Evolutionary conservation across 2,888 invertebrate species (phyloP).

Genomic region (Eumerus sabulonum): DNA sequence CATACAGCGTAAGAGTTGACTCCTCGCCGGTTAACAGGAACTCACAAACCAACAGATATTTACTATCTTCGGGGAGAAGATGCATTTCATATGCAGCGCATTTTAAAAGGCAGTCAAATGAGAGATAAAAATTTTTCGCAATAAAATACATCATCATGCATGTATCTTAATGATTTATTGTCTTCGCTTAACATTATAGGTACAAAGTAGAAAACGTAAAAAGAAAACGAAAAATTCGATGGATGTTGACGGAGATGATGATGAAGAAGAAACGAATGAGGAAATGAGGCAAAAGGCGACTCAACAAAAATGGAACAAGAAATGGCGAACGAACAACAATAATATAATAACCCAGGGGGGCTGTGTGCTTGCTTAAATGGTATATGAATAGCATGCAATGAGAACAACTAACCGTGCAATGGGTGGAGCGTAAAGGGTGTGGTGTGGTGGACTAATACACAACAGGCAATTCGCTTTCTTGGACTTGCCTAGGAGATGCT

Average conservation of each 20-base stretch:
- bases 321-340: constrained; percentile 23
- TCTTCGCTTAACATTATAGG: constrained; percentile 69
- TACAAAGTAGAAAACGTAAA: constrained; percentile 41
- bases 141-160: constrained; percentile 72
- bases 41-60: not conserved
- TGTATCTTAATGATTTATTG: constrained; percentile 72
- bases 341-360: constrained; percentile 29
- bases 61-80: constrained; percentile 34
- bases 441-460: constrained; percentile 5
- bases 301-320: constrained; percentile 1
- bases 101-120: constrained; percentile 71
- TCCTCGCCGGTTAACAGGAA: not conserved
- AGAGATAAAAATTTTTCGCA: constrained; percentile 72
- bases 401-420: too few species aligned
- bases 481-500: constrained; percentile 45
- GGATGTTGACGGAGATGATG: constrained; percentile 2
- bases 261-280: constrained; percentile 41
- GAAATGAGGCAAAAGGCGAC: constrained; percentile 41
- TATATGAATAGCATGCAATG: constrained; percentile 46
- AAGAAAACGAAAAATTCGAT: too few species aligned
- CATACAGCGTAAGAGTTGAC: too few species aligned
- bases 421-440: not conserved
- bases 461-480: constrained; percentile 34
- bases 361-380: constrained; percentile 21
- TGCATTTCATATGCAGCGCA: constrained; percentile 68